Evolutionary conservation across 2,888 invertebrate species (phyloP), one percentile per base, ranked within the genome.

Genomic region (Drosophila cognata): DNA sequence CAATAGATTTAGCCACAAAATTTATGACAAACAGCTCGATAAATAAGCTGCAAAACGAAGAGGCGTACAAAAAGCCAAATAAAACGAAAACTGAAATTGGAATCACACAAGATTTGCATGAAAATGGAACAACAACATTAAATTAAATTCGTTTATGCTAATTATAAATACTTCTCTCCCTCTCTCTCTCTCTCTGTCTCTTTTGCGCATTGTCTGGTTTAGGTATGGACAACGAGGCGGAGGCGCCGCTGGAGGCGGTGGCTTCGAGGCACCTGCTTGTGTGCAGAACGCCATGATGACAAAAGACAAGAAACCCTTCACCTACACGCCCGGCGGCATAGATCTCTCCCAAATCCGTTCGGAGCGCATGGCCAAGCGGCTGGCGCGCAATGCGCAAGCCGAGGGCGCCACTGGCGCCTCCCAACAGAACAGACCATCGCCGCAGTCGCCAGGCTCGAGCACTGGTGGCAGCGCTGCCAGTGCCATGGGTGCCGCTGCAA

Each of bases 231-330:
- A 95, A 73, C 87, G 91, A 59, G 89, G 89, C 57, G 89, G 85
- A 66, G 85, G 84, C 57, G 80, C 80, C 67, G 60, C 65, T 31
- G 89, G 86, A 63, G 84, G 87, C 29, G 92, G 91, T 31, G 87
- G 92, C 57, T 90, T 90, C 33, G 97, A 97, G 91, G 97, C 97
- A 51, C 98, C 98, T 74, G 96, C 96, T 77, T 97, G 97, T 85
- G 96, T 98, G 67, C 97, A 98, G 92, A 97, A 97, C 93, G 98
- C 98, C 38, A 98, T 98, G 97, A 96, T 98, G 96, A 97, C 97
- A 89, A 98, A 98, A 94, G 98, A 98, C 93, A 98, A 98, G 93
- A 98, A 98, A 91, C 98, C 98, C 16, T 98, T 98, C 92, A 98
- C 98, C n/a, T 98, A 98, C 93, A 98, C 98, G 25, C 98, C 98